Conservation (phyloP, 2,888 invertebrate genomes). For the Ectropis crepuscularia region DNA sequence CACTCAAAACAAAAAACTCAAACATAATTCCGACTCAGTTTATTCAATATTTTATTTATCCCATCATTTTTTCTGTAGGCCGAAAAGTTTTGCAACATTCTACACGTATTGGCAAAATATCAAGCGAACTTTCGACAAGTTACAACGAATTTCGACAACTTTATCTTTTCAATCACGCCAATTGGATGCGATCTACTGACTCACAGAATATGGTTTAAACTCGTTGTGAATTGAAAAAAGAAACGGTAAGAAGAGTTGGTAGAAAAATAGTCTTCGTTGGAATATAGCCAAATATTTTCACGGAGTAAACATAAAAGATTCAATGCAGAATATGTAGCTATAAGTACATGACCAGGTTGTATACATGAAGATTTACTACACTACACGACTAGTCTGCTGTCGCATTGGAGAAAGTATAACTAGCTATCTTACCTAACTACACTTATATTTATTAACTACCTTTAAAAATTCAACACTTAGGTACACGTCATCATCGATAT, state of each 20-base stretch:
- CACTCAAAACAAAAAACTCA: constrained; percentile 10
- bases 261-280: constrained; percentile 41
- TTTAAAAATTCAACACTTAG: too few species aligned
- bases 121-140: constrained; percentile 44
- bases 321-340: constrained; percentile 27
- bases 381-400: not conserved
- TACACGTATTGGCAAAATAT: constrained; percentile 48
- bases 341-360: not conserved
- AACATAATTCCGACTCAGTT: constrained; percentile 14
- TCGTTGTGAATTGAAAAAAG: not conserved
- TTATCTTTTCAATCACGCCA: constrained; percentile 14
- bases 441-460: too few species aligned
- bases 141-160: constrained; percentile 30
- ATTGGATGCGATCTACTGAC: not conserved
- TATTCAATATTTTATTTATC: constrained; percentile 36
- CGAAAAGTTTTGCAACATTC: constrained; percentile 36
- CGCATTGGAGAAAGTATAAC: constrained; percentile 12
- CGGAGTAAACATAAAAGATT: constrained; percentile 42
- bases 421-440: too few species aligned
- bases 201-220: constrained; percentile 12
- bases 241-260: constrained; percentile 23
- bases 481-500: too few species aligned
- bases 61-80: constrained; percentile 34
- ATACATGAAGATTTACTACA: not conserved
- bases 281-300: constrained; percentile 45